These are phyloP conservation scores for Acestrorhynchus altus DNA, from an alignment of 2,797 vertebrate genomes.

Conservation along the genomic window DNA sequence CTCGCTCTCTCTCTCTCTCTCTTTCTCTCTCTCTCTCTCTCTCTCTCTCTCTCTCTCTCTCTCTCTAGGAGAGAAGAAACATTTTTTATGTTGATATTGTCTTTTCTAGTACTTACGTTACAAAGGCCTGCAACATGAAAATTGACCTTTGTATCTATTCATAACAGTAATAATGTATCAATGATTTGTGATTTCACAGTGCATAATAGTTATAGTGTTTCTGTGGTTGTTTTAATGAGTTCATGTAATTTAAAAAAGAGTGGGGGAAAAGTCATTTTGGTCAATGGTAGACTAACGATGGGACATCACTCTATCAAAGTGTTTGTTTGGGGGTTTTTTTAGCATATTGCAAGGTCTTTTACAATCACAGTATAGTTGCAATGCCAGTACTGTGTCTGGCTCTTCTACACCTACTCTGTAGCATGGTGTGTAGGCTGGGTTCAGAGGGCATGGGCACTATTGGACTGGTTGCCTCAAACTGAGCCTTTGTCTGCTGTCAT, in stretches of 20 bases:
- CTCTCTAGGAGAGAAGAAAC: not conserved
- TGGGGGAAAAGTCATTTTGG: not conserved
- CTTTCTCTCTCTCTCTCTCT: constrained; percentile 5
- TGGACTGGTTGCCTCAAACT: constrained; percentile 34
- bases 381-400: not conserved
- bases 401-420: not conserved
- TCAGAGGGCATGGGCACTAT: constrained; percentile 21
- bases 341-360: not conserved
- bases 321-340: too few relatives aligned
- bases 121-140: too few relatives aligned
- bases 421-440: constrained; percentile 22
- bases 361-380: not conserved
- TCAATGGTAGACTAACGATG: not conserved
- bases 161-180: too few relatives aligned
- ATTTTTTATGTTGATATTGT: too few relatives aligned
- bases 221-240: not conserved
- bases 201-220: too few relatives aligned
- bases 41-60: constrained; percentile 7
- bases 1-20: constrained; percentile 13
- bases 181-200: too few relatives aligned
- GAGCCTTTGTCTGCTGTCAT: constrained; percentile 29
- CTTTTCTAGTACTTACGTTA: too few relatives aligned
- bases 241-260: too few relatives aligned
- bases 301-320: not conserved
- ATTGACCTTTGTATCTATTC: too few relatives aligned